Conservation (phyloP, 2,113 vertebrate genomes). For the Amphiprion ocellaris region DNA sequence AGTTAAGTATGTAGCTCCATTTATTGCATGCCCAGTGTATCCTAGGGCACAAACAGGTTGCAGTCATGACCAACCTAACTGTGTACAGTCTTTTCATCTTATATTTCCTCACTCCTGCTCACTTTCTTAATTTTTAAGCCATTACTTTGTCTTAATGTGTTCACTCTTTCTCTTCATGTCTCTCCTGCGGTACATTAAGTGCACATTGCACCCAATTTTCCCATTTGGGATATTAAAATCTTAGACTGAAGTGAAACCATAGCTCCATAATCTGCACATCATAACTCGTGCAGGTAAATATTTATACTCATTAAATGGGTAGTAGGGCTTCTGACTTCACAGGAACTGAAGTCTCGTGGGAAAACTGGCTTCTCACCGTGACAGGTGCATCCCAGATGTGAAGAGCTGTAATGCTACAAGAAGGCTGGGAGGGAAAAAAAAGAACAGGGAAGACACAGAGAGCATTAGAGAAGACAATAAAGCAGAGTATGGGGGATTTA, state of each 20-base stretch:
- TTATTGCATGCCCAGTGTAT: no score
- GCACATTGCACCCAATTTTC: neutral
- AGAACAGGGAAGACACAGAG: conserved; percentile 1
- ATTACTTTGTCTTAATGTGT: neutral
- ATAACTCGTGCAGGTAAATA: conserved; percentile 19
- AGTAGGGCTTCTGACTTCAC: conserved; percentile 3
- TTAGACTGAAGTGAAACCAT: neutral
- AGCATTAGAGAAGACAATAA: conserved; percentile 11
- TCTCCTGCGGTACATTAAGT: no score
- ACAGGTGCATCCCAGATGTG: conserved; percentile 74
- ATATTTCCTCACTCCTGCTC: neutral
- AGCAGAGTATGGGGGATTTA: conserved; percentile 17
- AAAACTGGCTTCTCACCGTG: conserved; percentile 21
- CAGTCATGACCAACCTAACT: neutral
- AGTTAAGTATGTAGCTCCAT: neutral
- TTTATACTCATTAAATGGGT: conserved; percentile 19
- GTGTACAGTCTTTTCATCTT: neutral
- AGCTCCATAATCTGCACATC: neutral
- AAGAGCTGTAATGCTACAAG: conserved; percentile 4
- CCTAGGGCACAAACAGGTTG: neutral
- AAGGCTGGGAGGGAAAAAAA: neutral
- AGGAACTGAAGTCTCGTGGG: conserved; percentile 24
- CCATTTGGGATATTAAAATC: neutral
- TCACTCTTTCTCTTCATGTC: neutral
- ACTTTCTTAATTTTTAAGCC: neutral